Base-by-base conservation (phyloP, 2,113 vertebrate species). In the Microcebus tavaratra region DNA sequence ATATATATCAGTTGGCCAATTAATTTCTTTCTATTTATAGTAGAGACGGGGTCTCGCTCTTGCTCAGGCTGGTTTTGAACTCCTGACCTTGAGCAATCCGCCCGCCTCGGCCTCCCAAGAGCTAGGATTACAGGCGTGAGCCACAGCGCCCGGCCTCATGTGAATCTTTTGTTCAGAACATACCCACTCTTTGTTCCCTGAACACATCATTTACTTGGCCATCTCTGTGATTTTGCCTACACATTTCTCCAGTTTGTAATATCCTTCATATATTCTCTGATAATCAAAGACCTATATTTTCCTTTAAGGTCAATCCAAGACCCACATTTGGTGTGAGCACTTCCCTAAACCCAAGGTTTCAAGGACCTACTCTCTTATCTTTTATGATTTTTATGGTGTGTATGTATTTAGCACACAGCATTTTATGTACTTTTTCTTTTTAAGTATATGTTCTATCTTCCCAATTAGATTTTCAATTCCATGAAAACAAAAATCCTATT, bases 401-500 rank as follows among this genome's bases (percentile, higher is more conserved):
- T 82, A 59, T 39, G 31, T 86, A 65, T 63, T 70, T 50, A 81
- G 12, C 48, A 45, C 20, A 92, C 21, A 23, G 42, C 34, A 63
- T 78, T 88, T 80, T 75, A 78, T 61, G 31, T 11, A 67, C 25
- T 48, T 91, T 65, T 73, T 78, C 42, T 61, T 88, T 87, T 81
- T 78, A 88, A 95, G 10, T 82, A 13, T 88, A 65, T 75, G 70
- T 73, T 45, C 21, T 86, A 14, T 61, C 4, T 91, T 20, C 68
- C 65, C 70, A 76, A 14, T 72, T 82, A 81, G 17, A 78, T 65
- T n/a, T 82, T 82, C 48, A 90, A 65, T 59, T 31, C 34, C 27
- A 79, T 88, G 36, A 95, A 72, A 91, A 68, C 45, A 88, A 34
- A 65, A 94, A 75, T 68, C 29, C 57, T 82, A 14, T 67, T 95